These are phyloP conservation scores for Burhinus bistriatus DNA, from an alignment of 2,113 vertebrate species.

Conservation along the genomic window DNA sequence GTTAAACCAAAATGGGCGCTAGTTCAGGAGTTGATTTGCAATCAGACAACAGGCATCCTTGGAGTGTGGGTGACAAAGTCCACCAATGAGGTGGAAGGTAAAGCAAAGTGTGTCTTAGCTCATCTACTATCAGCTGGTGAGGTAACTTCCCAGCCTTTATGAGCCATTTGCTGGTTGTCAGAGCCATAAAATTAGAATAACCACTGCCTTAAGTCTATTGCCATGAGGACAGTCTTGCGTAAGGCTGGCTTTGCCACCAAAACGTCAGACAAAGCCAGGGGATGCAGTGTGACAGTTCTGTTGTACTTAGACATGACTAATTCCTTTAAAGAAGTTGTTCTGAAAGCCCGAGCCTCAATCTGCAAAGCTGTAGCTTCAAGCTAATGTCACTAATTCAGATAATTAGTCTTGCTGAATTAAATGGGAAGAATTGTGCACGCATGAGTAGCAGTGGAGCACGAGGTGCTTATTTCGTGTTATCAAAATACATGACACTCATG, in stretches of 20 bases:
- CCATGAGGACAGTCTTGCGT: neutral
- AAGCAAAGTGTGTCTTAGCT: neutral
- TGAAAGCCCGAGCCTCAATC: constrained; percentile 16
- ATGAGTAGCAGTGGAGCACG: neutral
- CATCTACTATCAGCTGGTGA: neutral
- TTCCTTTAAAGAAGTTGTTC: constrained; percentile 46
- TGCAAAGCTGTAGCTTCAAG: constrained; percentile 22
- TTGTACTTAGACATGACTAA: constrained; percentile 41
- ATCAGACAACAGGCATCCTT: neutral
- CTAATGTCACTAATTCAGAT: constrained; percentile 48
- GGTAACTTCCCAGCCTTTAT: neutral
- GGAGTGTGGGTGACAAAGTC: neutral
- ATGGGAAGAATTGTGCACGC: neutral
- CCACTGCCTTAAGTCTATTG: neutral
- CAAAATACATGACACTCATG: neutral
- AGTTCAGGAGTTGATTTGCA: neutral
- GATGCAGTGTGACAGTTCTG: neutral
- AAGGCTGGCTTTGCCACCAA: neutral
- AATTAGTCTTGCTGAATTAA: constrained; percentile 65
- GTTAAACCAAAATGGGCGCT: neutral
- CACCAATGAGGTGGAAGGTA: neutral
- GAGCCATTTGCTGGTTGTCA: neutral
- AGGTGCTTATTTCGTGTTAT: constrained; percentile 1
- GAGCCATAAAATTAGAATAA: neutral
- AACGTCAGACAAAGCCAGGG: neutral